A percentile compares a stretch with the other conserved stretches of the same genome.
phyloP scores from a whole-genome alignment of 2,113 vertebrate species.

The Acanthochromis polyacanthus region DNA sequence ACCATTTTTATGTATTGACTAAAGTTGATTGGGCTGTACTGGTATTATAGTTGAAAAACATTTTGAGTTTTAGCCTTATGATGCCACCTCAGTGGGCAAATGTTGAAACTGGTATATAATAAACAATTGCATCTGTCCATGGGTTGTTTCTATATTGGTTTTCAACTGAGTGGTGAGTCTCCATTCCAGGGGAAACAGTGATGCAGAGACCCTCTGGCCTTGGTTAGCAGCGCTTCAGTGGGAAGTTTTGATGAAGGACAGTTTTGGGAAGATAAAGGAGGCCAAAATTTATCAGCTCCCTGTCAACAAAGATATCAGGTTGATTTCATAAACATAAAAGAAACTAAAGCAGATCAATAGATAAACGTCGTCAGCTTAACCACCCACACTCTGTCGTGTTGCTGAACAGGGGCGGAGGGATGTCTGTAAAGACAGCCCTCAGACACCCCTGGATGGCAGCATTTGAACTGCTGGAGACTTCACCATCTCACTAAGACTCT shows the following conservation, averaged over 20 bases:
- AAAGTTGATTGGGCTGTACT: too few relatives aligned
- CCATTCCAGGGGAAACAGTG: constrained; percentile 89
- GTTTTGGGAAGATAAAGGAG: constrained; percentile 84
- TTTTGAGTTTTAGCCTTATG: not conserved
- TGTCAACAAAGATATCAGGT: constrained; percentile 41
- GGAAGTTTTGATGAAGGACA: constrained; percentile 91
- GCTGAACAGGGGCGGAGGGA: constrained; percentile 81
- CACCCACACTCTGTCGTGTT: too few relatives aligned
- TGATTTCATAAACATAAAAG: too few relatives aligned
- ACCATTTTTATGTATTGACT: too few relatives aligned
- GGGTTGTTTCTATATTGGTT: not conserved
- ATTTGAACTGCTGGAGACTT: constrained; percentile 62
- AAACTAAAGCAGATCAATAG: not conserved
- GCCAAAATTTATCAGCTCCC: constrained; percentile 87
- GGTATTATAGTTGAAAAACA: too few relatives aligned
- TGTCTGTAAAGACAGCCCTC: constrained; percentile 79
- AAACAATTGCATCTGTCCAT: not conserved
- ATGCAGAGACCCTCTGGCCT: constrained; percentile 88
- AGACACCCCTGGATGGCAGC: constrained; percentile 87
- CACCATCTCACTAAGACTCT: constrained; percentile 76
- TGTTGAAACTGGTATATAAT: not conserved
- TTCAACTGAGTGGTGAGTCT: constrained; percentile 90
- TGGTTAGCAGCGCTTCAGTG: constrained; percentile 87
- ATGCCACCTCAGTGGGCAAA: constrained; percentile 55
- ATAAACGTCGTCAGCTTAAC: not conserved